Evolutionary conservation across 2,888 invertebrate genomes (phyloP).

Genomic region (Temnothorax unifasciatus): DNA sequence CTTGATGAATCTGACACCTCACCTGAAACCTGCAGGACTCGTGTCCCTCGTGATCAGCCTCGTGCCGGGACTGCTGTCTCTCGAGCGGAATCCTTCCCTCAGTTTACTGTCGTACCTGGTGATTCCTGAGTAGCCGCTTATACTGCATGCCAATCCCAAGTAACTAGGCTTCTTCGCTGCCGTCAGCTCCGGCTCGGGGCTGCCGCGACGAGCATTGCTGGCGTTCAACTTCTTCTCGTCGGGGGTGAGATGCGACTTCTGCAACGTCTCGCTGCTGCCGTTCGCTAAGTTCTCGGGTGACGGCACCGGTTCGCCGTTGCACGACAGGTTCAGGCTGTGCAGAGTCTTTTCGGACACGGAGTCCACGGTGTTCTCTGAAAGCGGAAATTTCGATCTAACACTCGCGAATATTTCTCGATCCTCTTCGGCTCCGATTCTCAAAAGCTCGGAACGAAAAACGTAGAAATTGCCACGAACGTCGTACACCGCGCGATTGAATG

Average conservation of each 20-base stretch:
- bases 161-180: conserved; percentile 93
- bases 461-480: background rate
- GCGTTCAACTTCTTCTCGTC: conserved; percentile 75
- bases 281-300: conserved; percentile 77
- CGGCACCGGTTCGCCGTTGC: conserved; percentile 83
- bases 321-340: conserved; percentile 87
- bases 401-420: background rate
- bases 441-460: background rate
- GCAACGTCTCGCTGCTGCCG: conserved; percentile 79
- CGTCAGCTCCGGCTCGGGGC: conserved; percentile 80
- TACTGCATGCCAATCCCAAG: conserved; percentile 95
- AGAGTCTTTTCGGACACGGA: conserved; percentile 86
- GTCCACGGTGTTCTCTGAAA: conserved; percentile 87
- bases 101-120: conserved; percentile 95
- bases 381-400: conserved; percentile 46
- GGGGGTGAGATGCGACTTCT: conserved; percentile 71
- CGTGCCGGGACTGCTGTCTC: conserved; percentile 85
- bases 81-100: conserved; percentile 89
- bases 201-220: conserved; percentile 77
- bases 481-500: background rate
- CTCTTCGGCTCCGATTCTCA: background rate
- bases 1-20: background rate
- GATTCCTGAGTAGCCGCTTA: conserved; percentile 95
- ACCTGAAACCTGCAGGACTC: conserved; percentile 84
- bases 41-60: conserved; percentile 84